A percentile compares a stretch with the other conserved stretches of the same genome.
These are phyloP conservation scores for Sarcophaga subvicina DNA, from an alignment of 2,888 invertebrate genomes.

Conservation along the genomic window DNA sequence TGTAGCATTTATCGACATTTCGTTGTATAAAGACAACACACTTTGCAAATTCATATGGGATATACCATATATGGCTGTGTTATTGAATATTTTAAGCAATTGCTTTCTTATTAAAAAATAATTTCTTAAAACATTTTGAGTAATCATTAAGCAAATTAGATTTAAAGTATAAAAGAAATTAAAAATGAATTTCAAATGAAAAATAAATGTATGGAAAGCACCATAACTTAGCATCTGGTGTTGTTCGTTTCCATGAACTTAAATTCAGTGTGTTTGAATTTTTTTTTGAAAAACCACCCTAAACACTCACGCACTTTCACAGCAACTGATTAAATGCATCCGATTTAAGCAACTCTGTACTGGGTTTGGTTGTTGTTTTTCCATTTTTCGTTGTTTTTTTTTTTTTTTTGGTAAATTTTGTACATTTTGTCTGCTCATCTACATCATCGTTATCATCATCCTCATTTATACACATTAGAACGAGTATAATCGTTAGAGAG, in stretches of 20 bases:
- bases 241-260: neutral
- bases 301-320: too few species aligned
- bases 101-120: too few species aligned
- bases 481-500: conserved; percentile 34
- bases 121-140: too few species aligned
- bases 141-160: too few species aligned
- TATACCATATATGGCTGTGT: too few species aligned
- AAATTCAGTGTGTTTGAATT: conserved; percentile 11
- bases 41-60: too few species aligned
- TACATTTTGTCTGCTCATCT: neutral
- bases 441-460: neutral
- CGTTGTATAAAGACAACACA: too few species aligned
- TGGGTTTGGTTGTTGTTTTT: neutral
- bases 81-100: too few species aligned
- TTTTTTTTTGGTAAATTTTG: neutral
- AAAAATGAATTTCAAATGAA: too few species aligned
- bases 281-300: conserved; percentile 3
- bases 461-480: conserved; percentile 24
- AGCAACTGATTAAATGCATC: too few species aligned
- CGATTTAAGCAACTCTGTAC: neutral
- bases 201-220: neutral
- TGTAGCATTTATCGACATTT: too few species aligned
- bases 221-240: neutral
- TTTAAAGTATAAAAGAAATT: too few species aligned
- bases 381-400: neutral